Percentiles rank a stretch among this genome's conserved stretches.
phyloP scores from a whole-genome alignment of 2,888 invertebrate genomes.

The Panorpa germanica region DNA sequence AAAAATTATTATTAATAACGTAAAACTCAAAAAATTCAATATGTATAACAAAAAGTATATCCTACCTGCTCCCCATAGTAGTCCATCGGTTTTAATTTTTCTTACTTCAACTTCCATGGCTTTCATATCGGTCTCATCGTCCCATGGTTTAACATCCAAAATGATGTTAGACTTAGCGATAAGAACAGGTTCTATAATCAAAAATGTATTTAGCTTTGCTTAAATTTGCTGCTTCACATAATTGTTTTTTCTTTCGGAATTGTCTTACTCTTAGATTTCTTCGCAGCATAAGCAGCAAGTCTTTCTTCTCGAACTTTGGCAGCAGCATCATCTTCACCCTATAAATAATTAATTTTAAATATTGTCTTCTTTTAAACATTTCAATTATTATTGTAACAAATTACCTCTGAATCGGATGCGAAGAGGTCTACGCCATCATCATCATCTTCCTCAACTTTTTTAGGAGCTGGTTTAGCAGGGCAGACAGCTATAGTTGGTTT shows the following conservation, averaged over 20 bases:
- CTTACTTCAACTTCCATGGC: conserved; percentile 66
- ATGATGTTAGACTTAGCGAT: conserved; percentile 92
- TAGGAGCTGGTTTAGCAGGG: conserved; percentile 15
- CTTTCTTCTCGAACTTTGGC: conserved; percentile 64
- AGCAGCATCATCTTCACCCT: conserved; percentile 49
- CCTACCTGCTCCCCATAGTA: conserved; percentile 87
- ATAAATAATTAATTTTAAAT: conserved; percentile 10
- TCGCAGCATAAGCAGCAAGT: conserved; percentile 73
- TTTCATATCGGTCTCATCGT: conserved; percentile 84
- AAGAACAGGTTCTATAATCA: conserved; percentile 52
- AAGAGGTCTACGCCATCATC: conserved; percentile 68
- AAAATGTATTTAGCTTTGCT: conserved; percentile 12
- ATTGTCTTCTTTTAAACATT: too few relatives aligned
- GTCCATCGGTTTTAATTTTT: conserved; percentile 60
- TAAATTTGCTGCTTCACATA: neutral
- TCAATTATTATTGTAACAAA: too few relatives aligned
- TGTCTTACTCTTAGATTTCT: conserved; percentile 67
- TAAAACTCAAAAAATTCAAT: too few relatives aligned
- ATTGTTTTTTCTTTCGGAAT: conserved; percentile 5
- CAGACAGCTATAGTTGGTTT: conserved; percentile 9
- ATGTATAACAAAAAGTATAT: too few relatives aligned
- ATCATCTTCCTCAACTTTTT: conserved; percentile 27
- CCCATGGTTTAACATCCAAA: conserved; percentile 82
- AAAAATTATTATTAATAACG: conserved; percentile 14
- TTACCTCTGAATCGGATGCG: conserved; percentile 56